Evolutionary conservation across 2,797 vertebrate species (phyloP), one percentile per base, ranked within the genome.

Genomic region (Sebastes paucispinis): DNA sequence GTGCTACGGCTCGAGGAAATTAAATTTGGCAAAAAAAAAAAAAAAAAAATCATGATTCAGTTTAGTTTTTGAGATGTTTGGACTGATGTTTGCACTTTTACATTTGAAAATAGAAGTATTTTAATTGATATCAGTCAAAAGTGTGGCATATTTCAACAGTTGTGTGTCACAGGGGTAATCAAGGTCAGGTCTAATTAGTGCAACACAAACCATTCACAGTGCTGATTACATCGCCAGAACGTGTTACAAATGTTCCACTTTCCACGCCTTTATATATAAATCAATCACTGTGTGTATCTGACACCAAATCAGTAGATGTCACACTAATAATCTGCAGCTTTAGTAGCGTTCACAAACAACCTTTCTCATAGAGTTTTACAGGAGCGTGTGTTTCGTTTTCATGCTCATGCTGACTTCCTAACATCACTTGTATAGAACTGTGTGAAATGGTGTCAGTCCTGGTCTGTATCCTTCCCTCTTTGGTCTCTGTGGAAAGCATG

Each of bases 371-470:
- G 64, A 65, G 64, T 85, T 69, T 75, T 68, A 66, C 50, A 65
- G 69, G 73, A 90, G 57, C 69, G 20, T 10, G 22, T 73, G 50
- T 79, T 83, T 87, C 27, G 25, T 75, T 82, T 76, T 87, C 77
- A 76, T 85, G 81, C 73, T 69, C 59, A 12, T 62, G 60, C 75
- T 88, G 57, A 18, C 85, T 91, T 80, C 77, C 70, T 64, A 76
- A 69, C 90, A 87, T 68, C 73, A 12, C 83, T 85, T 65, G 77
- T 78, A 79, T 78, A 83, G 88, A 91, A 84, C 84, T 91, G 88
- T 92, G 91, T 91, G 93, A 95, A 96, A 95, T 93, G 87, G 89
- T 95, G 95, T 96, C 95, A 96, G 94, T 90, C 93, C 91, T 89
- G 91, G 88, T 92, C 91, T 94, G 86, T 79, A 89, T 93, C 86